Base-by-base conservation (phyloP, 2,888 invertebrate species). In the Synanthedon andrenaeformis region DNA sequence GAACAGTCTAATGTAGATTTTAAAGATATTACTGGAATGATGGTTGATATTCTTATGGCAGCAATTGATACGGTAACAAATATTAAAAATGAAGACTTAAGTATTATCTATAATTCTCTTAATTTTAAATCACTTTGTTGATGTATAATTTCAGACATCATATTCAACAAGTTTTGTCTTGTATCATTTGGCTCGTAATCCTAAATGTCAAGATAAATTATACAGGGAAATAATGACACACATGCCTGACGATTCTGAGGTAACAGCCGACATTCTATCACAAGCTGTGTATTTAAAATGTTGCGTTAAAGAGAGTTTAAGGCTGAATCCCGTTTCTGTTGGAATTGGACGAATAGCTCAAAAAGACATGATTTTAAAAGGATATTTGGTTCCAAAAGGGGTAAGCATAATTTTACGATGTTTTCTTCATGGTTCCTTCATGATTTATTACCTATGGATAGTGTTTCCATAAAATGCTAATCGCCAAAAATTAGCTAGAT, bases 41-140 rank as follows among this genome's bases (percentile, higher is more conserved):
- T 93, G 56, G 92, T 94, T 45, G 96, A 97, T 76, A 91, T 96
- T 70, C 76, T 96, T 23, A 88, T 96, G 70, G 96, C 95, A 53
- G 95, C 96, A 55, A 91, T 96, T 55, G 96, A 96, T 70, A 96
- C 96, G 57, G 94, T 94, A 83, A 52, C 35, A 54, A 41, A 13
- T 52, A n/a, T 19, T 23, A 17, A 3, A 1, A 12, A 17, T 49
- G 17, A 4, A 49, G 12, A 23, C 19, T 19, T 14, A 4, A 14
- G 8, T 14, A 11, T 19, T 8, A n/a, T 49, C n/a, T 17, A 49
- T 19, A 8, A 49, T 49, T 49, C 4, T 6, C 19, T 19, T 14
- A 5, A 8, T 45, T 23, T 45, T 10, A 35, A 35, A 10, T 0
- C 3, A 35, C 10, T 35, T 10, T 35, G 3, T 5, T 23, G 23